These are phyloP conservation scores for Lasiurus cinereus DNA, from an alignment of 2,113 vertebrate genomes.

Conservation along the genomic window DNA sequence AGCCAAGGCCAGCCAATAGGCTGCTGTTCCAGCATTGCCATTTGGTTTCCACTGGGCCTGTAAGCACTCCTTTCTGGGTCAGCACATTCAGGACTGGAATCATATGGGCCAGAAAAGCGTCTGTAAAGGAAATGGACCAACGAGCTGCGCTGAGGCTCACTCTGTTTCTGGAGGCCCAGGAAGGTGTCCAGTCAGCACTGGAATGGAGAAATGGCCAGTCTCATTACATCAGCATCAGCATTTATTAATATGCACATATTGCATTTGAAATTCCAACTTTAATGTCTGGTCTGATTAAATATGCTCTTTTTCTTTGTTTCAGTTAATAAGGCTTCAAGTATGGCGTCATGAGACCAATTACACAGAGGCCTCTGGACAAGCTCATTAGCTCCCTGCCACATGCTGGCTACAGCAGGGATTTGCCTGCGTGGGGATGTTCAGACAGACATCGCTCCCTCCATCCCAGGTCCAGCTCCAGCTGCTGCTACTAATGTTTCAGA, in stretches of 20 bases:
- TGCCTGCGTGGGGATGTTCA: neutral
- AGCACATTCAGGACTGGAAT: neutral
- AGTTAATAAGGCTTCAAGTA: neutral
- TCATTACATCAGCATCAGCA: neutral
- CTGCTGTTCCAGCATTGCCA: neutral
- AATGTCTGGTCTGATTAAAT: neutral
- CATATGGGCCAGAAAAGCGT: neutral
- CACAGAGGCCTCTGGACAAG: neutral
- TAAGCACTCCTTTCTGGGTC: neutral
- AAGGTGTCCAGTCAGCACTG: neutral
- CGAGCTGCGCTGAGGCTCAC: neutral
- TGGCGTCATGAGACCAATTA: neutral
- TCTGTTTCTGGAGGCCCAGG: neutral
- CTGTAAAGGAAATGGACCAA: neutral
- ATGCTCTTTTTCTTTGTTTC: neutral
- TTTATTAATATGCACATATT: neutral
- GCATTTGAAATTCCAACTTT: neutral
- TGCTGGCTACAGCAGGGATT: neutral
- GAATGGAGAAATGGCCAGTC: neutral
- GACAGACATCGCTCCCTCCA: neutral
- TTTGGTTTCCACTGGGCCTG: neutral
- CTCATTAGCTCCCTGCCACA: neutral
- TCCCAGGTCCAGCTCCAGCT: neutral
- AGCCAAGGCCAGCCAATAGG: neutral
- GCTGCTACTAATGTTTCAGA: neutral